A percentile compares a stretch with the other conserved stretches of the same genome.
These are phyloP conservation scores for Leucopsar rothschildi DNA, from an alignment of 2,113 vertebrate genomes.

Conservation along the genomic window DNA sequence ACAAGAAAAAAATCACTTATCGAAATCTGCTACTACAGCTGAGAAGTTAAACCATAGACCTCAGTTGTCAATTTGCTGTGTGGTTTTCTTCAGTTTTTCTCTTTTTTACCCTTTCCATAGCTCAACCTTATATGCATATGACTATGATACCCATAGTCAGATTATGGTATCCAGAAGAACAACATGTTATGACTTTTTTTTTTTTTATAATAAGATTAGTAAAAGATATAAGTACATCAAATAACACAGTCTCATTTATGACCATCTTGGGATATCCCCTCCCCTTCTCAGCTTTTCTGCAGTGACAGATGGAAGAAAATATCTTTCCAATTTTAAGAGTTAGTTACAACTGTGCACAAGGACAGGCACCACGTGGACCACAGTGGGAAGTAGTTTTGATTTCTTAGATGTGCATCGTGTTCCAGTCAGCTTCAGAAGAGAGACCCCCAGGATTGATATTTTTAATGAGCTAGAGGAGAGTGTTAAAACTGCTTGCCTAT, in stretches of 20 bases:
- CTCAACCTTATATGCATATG: neutral
- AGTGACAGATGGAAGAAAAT: neutral
- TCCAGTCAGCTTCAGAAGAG: neutral
- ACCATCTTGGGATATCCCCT: neutral
- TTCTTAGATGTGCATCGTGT: neutral
- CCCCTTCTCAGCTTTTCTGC: neutral
- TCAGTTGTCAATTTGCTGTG: neutral
- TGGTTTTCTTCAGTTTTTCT: neutral
- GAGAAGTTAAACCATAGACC: neutral
- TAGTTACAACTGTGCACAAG: neutral
- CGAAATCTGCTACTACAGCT: neutral
- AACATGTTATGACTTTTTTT: neutral
- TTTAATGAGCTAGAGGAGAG: slow-evolving; percentile 1
- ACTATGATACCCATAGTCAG: neutral
- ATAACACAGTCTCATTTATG: neutral
- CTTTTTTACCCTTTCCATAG: neutral
- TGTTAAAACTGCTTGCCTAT: neutral
- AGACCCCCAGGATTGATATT: neutral
- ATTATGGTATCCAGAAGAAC: neutral
- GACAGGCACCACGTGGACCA: neutral
- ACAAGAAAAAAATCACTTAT: neutral
- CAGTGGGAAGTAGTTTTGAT: neutral
- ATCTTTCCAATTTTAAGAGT: neutral
- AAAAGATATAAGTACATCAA: neutral
- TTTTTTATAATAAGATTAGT: neutral